Base-by-base conservation (phyloP, 2,797 vertebrate species). In the Cercopithecus petaurista region DNA sequence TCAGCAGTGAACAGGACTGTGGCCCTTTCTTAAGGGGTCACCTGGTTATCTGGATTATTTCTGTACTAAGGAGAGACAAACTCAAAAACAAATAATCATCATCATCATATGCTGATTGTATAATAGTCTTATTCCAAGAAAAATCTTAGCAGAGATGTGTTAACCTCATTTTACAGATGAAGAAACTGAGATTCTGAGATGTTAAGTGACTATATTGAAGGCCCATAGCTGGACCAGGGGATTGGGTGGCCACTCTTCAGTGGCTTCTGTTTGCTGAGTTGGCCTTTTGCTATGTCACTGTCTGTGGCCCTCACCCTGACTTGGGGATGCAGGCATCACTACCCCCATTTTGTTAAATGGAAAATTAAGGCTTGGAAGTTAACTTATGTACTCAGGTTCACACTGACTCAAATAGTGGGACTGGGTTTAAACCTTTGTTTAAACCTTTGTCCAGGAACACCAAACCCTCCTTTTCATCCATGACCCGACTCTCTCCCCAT, bases 401-500 rank as follows among this genome's bases (percentile, higher is more conserved):
- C 36, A 13, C 17, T 22, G 17, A 28, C 17, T 41, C 7, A 61
- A n/a, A 43, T 36, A 41, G 13, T 67, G 46, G 26, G 24, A 59
- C 28, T 55, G 41, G 36, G 12, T 55, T 77, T 70, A 67, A 30
- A 39, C 24, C 52, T 28, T 67, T 67, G 33, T 67, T 67, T 67
- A 67, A 67, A 75, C 21, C 43, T 10, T 4, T n/a, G 50, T 19
- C 15, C 15, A 19, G 64, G 46, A 41, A 33, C 48, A 4, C 39
- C 41, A 39, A 39, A 55, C 52, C 36, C 30, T 70, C 28, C 28
- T 75, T 86, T n/a, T 46, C 17, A 9, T 46, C 41, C 17, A n/a
- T 48, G 17, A 5, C 12, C 48, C 1, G 1, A n/a, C 2, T 12
- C 3, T 24, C 59, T 93, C 33, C 41, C 50, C 1, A 0, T 41